Evolutionary conservation across 2,797 vertebrate genomes (phyloP).

Genomic region (Champsocephalus esox): DNA sequence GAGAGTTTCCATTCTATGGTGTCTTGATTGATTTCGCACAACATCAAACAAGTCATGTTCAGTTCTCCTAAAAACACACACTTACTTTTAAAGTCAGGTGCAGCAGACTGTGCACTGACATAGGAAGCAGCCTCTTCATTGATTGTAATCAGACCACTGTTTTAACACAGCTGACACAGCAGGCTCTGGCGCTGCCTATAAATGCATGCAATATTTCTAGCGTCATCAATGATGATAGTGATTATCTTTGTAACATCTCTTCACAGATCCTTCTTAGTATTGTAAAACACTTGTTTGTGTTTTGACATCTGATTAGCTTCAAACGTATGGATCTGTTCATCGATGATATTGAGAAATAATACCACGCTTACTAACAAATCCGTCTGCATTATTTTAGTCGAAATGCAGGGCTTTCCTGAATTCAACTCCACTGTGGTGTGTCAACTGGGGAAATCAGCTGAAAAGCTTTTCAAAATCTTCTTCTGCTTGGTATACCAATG

Average conservation of each 20-base stretch:
- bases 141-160: background rate
- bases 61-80: background rate
- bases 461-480: background rate
- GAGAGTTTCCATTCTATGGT: background rate
- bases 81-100: background rate
- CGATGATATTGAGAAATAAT: background rate
- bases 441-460: background rate
- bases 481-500: background rate
- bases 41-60: background rate
- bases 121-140: background rate
- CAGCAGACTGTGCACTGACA: constrained; percentile 3
- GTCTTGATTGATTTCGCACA: background rate
- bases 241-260: constrained; percentile 1
- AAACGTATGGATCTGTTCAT: background rate
- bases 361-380: background rate
- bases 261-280: background rate
- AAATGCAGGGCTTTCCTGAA: background rate
- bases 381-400: background rate
- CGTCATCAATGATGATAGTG: background rate
- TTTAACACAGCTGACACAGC: background rate
- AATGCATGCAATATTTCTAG: background rate
- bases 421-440: background rate
- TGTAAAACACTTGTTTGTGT: background rate
- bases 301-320: background rate
- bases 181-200: background rate